Percentiles rank a stretch among this genome's conserved stretches.
Evolutionary conservation across 2,113 vertebrate species (phyloP).

Genomic region (Eclectus roratus): DNA sequence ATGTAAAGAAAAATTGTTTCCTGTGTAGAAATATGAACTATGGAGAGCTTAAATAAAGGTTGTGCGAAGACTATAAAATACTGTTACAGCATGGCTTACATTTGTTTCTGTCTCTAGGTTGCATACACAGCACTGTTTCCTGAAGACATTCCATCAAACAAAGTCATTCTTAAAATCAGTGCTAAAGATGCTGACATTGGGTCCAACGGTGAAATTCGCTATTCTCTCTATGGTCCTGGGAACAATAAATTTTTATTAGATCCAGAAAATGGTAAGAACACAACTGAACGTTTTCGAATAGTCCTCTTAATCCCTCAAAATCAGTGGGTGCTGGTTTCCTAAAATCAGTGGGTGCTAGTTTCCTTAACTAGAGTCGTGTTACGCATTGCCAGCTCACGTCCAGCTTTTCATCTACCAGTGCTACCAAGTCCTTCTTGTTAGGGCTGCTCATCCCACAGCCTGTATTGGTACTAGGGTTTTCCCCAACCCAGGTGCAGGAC

Average conservation of each 20-base stretch:
- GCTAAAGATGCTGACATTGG: slow-evolving; percentile 91
- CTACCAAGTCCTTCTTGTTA: background rate
- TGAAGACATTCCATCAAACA: slow-evolving; percentile 87
- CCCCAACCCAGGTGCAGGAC: background rate
- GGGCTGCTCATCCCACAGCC: background rate
- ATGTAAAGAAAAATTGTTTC: background rate
- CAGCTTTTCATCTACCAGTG: background rate
- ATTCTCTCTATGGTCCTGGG: slow-evolving; percentile 86
- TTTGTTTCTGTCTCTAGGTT: slow-evolving; percentile 71
- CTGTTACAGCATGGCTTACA: background rate
- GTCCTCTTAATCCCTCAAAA: background rate
- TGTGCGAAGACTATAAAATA: background rate
- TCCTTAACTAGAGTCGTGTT: background rate
- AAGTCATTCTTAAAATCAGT: slow-evolving; percentile 82
- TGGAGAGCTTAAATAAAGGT: background rate
- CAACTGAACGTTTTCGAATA: background rate
- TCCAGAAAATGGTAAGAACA: slow-evolving; percentile 85
- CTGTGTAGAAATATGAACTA: background rate
- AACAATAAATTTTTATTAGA: slow-evolving; percentile 90
- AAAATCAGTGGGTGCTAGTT: background rate
- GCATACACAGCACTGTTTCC: slow-evolving; percentile 81
- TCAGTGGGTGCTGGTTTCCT: background rate
- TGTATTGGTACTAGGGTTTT: background rate
- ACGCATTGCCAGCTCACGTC: background rate
- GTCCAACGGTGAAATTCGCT: slow-evolving; percentile 86